These are phyloP conservation scores for Sarcophaga bullata DNA, from an alignment of 1,140 invertebrate genomes.

Conservation along the genomic window DNA sequence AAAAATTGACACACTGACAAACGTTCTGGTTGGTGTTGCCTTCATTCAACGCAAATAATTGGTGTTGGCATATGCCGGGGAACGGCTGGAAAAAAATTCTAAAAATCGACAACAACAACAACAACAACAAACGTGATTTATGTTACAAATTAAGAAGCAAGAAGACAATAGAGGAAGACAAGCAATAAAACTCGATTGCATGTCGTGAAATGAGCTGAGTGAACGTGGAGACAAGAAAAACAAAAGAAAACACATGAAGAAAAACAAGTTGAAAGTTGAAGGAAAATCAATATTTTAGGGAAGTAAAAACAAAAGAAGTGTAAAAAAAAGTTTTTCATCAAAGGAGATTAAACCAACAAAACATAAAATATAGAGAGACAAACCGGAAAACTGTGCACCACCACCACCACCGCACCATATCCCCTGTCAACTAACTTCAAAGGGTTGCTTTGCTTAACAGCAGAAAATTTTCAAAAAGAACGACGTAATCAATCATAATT, in stretches of 20 bases:
- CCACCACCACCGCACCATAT: no score
- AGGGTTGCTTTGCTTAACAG: no score
- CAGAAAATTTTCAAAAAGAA: background rate
- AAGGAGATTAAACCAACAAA: background rate
- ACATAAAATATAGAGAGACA: background rate
- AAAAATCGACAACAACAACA: background rate
- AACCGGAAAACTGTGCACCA: background rate
- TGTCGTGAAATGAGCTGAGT: no score
- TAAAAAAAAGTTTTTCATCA: no score
- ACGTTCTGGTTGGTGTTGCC: no score
- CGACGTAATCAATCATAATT: constrained; percentile 14
- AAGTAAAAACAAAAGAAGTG: background rate
- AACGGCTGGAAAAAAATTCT: background rate
- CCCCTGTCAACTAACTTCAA: no score
- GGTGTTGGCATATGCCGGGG: background rate
- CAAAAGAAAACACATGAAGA: background rate
- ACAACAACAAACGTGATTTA: background rate
- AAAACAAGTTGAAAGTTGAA: background rate
- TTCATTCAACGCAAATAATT: background rate
- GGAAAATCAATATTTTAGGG: constrained; percentile 20
- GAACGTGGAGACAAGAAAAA: no score
- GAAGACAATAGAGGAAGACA: constrained; percentile 6
- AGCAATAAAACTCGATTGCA: no score
- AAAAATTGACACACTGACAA: no score
- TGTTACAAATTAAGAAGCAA: background rate